Evolutionary conservation across 2,797 vertebrate genomes (phyloP), one percentile per base, ranked within the genome.

Genomic region (Amblyraja radiata): DNA sequence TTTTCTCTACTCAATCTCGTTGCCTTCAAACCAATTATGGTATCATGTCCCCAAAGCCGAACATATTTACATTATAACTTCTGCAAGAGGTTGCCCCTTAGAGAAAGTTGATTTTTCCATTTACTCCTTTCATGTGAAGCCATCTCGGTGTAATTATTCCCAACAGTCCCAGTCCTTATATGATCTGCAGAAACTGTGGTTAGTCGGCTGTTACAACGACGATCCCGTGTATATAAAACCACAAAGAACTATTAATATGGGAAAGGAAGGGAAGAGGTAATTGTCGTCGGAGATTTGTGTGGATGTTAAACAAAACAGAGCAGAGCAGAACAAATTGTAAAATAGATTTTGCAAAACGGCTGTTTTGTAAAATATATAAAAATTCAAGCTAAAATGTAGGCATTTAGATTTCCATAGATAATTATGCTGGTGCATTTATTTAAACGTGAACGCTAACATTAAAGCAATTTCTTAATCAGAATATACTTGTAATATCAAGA

Each of bases 11-110:
- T 54, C 39, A 58, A 76, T 58, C 36, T 91, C 36, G 39, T 73
- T 73, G 65, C 18, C 88, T 71, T 58, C 90, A 25, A 76, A 92
- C 90, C 90, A 92, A 92, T 92, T 92, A 92, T 76, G 90, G 90
- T 92, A 74, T 92, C 68, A 54, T 74, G 28, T 92, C 90, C 46
- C 90, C 90, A 76, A 92, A 92, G 71, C 13, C 39, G 1, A 58
- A 46, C 46, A 18, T 76, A 76, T 92, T 92, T 92, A 92, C 14
- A 76, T 92, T 76, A 28, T 8, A 92, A 39, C 36, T 23, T 14
- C n/a, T n/a, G 39, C 46, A 76, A 92, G 71, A 54, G 71, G 25
- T 46, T 92, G 39, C 28, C 39, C 32, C 71, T 74, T 58, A 71
- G 25, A 25, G 46, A 25, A 76, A 74, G 68, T 74, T 73, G 36